Evolutionary conservation across 53 echinoderm and acorn worm genomes (phyloP), one percentile per base, ranked within the genome.

Genomic region (Paelopatides confundens): DNA sequence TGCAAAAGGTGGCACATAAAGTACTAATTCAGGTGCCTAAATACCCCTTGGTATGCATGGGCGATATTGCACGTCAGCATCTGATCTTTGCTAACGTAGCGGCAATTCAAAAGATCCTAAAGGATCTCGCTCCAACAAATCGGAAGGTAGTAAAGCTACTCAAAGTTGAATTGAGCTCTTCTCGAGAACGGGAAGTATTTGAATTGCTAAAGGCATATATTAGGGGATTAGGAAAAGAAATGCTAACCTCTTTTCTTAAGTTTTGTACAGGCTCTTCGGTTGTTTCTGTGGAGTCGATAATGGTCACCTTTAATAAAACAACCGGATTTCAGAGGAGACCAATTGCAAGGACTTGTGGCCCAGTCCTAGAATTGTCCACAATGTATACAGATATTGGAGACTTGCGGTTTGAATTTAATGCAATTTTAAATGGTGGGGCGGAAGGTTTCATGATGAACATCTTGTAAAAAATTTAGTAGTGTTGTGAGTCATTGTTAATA

Each of bases 321-420:
- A 30, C 66, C 9, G 66, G 66, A 15, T 29, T 66, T 26, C 66
- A 66, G 31, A 27, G 66, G 29, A 66, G 31, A 8, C 66, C 66
- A 24, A 29, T 66, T 66, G 66, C 66, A 26, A 66, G 66, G 66
- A 66, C 66, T 17, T 66, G 31, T 66, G 66, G 66, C 29, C 66
- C 66, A 2, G 66, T 66, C 34, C 28, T 66, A 5, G 66, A 66
- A 34, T 66, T 66, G 31, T 66, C 4, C 1, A 3, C 4, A 4
- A 66, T 66, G 65, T 66, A 66, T 66, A 30, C 32, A 27, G 66
- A 66, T 30, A 66, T 66, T 0, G 6, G 27, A 66, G 66, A 66
- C 34, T 30, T 66, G 66, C 66, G 66, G 2, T 66, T 28, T 30
- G 33, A 66, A 66, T 66, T 66, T 0, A 34, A 65, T 31, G 1